Base-by-base conservation (phyloP, 2,113 vertebrate genomes). In the Xerus inauris region DNA sequence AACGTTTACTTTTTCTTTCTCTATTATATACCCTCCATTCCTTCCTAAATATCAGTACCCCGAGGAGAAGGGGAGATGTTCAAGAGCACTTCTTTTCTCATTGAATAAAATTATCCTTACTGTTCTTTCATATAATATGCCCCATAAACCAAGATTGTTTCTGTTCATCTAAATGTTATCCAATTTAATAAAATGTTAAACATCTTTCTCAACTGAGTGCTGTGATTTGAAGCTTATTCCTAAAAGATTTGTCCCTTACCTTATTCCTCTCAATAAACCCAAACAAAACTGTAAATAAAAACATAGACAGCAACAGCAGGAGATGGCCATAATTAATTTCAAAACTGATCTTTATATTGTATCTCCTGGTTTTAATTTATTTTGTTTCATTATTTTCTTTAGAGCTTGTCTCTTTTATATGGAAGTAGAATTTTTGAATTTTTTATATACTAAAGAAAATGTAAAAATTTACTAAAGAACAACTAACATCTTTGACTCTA, bases 361-460 rank as follows among this genome's bases (percentile, higher is more conserved):
- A 54, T 1, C 16, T 54, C 20, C 13, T 54, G 10, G 7, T 76
- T 87, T 87, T 79, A 59, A 47, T 69, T 35, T 88, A 72, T 40
- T 93, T 89, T 76, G 5, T 86, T 73, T 64, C 6, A 47, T n/a
- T 76, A 42, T 85, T 88, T 92, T 62, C 35, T 93, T 77, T 82
- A 40, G 89, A 76, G 17, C 4, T 6, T 40, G 8, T 71, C 40
- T 26, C n/a, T 90, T 69, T 64, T 45, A 49, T 2, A 6, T 87
- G n/a, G n/a, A n/a, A n/a, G n/a, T n/a, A n/a, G n/a, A n/a, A n/a
- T n/a, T n/a, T n/a, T n/a, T n/a, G n/a, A n/a, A n/a, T n/a, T 40
- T 90, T 69, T 64, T 45, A 49, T 2, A 6, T 87, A 85, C 26
- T 67, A 49, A 42, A 69, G 8, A 16, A 96, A 92, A 57, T 62